Base-by-base conservation (phyloP, 2,113 vertebrate species). In the Hemibagrus wyckioides region DNA sequence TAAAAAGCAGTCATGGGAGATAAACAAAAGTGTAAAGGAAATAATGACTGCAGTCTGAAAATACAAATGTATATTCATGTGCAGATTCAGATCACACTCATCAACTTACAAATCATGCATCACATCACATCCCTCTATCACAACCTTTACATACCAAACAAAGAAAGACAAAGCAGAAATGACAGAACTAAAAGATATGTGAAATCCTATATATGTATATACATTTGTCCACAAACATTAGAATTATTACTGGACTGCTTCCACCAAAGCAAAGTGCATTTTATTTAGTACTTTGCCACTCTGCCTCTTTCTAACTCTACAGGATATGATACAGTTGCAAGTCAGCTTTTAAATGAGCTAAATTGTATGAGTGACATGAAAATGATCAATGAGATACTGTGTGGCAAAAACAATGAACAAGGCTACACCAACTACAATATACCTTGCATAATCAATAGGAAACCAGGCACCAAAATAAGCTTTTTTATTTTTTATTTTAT, bases 61-160 rank as follows among this genome's bases (percentile, higher is more conserved):
- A 57, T n/a, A 33, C 56, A 11, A 81, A 39, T 57, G 11, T 36
- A 41, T 50, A 33, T 83, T 33, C 76, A n/a, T 82, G 48, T 82
- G 82, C 50, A 89, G 87, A 81, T 82, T 82, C 67, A 54, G 80
- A 85, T 88, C 83, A 85, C n/a, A n/a, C n/a, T n/a, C n/a, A n/a
- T n/a, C n/a, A n/a, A 82, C 56, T 9, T 39, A 59, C 39, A 41
- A 30, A 67, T 85, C 44, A 82, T 36, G 48, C 56, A 69, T 57
- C 73, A 59, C 36, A 83, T 85, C 23, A 65, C 52, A 10, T 80
- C 76, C n/a, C 21, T 21, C 2, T 7, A 33, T 21, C 30, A 39
- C 19, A 80, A 39, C 25, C 44, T 80, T 50, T 33, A 10, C 30
- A 84, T 30, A 41, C n/a, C 57, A 30, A 82, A 19, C 57, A 25